A percentile compares a stretch with the other conserved stretches of the same genome.
These are phyloP conservation scores for Gallinago undulata DNA, from an alignment of 2,113 vertebrate species.

Conservation along the genomic window DNA sequence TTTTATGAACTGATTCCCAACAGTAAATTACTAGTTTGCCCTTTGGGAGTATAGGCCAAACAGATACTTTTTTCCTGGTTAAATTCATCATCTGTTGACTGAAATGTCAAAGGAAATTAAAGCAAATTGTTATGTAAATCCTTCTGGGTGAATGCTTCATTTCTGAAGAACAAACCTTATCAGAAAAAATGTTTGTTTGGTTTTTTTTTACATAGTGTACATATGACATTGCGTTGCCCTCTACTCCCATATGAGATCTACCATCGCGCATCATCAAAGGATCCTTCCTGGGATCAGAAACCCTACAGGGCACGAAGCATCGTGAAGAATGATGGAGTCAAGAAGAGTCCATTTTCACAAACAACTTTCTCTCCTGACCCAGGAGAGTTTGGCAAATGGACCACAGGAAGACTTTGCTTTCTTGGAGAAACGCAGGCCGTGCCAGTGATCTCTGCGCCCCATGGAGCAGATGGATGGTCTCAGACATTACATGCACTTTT, in stretches of 20 bases:
- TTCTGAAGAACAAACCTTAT: neutral
- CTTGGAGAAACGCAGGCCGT: neutral
- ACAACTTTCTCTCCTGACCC: neutral
- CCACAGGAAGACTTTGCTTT: neutral
- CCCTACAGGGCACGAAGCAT: neutral
- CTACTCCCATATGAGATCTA: neutral
- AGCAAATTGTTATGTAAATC: slow-evolving; percentile 49
- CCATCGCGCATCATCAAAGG: neutral
- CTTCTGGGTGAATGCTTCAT: neutral
- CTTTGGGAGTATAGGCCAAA: slow-evolving; percentile 49
- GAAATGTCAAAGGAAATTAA: slow-evolving; percentile 69
- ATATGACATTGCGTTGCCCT: neutral
- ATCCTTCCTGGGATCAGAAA: neutral
- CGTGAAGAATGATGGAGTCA: neutral
- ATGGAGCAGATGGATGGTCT: neutral
- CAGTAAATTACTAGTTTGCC: slow-evolving; percentile 30
- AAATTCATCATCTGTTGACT: slow-evolving; percentile 50
- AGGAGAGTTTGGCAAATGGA: accelerated
- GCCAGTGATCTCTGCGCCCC: neutral
- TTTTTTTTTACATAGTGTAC: accelerated
- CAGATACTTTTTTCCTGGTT: slow-evolving; percentile 22
- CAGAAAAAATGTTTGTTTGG: neutral
- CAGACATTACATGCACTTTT: accelerated
- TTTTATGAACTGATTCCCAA: slow-evolving; percentile 25
- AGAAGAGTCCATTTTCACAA: neutral